These are phyloP conservation scores for Lepidothrix coronata DNA, from an alignment of 2,113 vertebrate genomes.

Conservation along the genomic window DNA sequence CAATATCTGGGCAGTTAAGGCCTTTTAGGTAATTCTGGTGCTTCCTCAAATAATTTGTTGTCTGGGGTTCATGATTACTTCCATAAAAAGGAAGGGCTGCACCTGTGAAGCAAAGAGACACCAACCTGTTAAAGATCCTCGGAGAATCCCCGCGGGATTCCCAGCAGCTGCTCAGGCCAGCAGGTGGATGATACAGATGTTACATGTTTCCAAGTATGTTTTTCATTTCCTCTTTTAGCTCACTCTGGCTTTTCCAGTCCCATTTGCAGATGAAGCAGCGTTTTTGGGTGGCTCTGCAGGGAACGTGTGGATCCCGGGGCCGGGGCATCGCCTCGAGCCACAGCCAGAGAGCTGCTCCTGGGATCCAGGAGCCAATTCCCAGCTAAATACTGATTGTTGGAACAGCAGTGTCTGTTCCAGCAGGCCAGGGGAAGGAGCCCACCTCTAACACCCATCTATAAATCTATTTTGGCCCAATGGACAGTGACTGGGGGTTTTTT, in stretches of 20 bases:
- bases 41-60: neutral
- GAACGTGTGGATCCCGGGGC: accelerated
- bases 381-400: neutral
- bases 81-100: accelerated
- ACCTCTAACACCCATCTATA: neutral
- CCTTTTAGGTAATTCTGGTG: neutral
- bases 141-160: neutral
- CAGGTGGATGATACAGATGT: neutral
- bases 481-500: neutral
- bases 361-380: neutral
- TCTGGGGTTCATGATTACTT: neutral
- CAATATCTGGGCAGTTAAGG: accelerated
- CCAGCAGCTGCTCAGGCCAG: neutral
- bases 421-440: neutral
- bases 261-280: accelerated
- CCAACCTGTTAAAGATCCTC: accelerated
- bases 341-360: neutral
- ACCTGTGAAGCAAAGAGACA: neutral
- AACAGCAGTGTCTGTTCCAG: neutral
- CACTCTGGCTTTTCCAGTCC: neutral
- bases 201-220: accelerated
- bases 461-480: constrained; percentile 9
- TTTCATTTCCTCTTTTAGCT: neutral
- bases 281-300: neutral
- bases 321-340: accelerated